Base-by-base conservation (phyloP, 2,888 invertebrate genomes). In the Subacronicta megacephala region DNA sequence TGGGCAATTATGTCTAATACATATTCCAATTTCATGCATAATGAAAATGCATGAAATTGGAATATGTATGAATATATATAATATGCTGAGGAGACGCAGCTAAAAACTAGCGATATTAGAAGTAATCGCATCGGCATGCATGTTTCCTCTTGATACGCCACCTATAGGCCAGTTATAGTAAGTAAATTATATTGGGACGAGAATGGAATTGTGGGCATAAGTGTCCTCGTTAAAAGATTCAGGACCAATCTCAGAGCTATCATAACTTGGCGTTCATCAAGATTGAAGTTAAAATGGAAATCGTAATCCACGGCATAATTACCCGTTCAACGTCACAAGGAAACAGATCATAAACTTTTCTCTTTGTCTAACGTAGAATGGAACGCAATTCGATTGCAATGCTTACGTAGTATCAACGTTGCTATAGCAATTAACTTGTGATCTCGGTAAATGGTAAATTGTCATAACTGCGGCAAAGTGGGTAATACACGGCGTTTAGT, bases 401-500 rank as follows among this genome's bases (percentile, higher is more conserved):
- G 20, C 18, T 37, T 31, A 59, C 40, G 10, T 35, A 46, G 33
- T 31, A 47, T 29, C 9, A 35, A 7, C 42, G 3, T 42, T 36
- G n/a, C 35, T 29, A 16, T 31, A n/a, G 37, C 42, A 54, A 54
- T 54, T 53, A 70, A 52, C 59, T 50, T 42, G 43, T 69, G 61
- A 62, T 57, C 72, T 67, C 29, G 7, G 50, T 29, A 42, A 56
- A 71, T 51, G 36, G 49, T 26, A 52, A 66, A 66, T 66, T 62
- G 62, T 35, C 43, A 52, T 72, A 62, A 66, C 66, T 58, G 37
- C 42, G n/a, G 55, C 47, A 43, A 43, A 57, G 36, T 37, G 23
- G 54, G 37, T n/a, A 66, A 66, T 31, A 40, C 9, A 43, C 31
- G 17, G 50, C 29, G 40, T 40, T 29, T 26, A 36, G 15, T 42